These are phyloP conservation scores for Haplochromis vanheusdeni DNA, from an alignment of 2,113 vertebrate species.

Conservation along the genomic window DNA sequence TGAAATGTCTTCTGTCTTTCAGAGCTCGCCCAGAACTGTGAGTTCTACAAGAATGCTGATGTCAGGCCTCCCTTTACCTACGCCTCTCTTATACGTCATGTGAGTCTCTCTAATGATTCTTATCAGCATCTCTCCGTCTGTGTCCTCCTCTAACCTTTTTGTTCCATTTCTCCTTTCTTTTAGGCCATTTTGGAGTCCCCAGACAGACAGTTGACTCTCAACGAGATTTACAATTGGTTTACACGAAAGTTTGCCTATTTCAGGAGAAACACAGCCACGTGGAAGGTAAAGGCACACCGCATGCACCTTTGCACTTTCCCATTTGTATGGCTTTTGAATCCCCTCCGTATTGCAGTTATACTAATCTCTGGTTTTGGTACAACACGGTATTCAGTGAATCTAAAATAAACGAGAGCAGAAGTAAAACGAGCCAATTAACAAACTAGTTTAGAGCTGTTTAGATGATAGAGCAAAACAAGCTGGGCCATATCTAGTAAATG, in stretches of 20 bases:
- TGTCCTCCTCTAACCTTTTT: background rate
- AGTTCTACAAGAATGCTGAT: slow-evolving; percentile 99
- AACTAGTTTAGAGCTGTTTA: background rate
- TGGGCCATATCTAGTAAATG: background rate
- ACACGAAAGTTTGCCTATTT: slow-evolving; percentile 99
- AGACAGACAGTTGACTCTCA: slow-evolving; percentile 96
- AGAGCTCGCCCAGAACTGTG: slow-evolving; percentile 99
- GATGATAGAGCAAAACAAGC: background rate
- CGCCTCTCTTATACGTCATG: slow-evolving; percentile 97
- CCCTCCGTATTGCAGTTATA: background rate
- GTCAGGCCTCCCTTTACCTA: slow-evolving; percentile 98
- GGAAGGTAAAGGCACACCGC: slow-evolving; percentile 82
- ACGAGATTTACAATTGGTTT: slow-evolving; percentile 99
- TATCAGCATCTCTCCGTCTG: background rate
- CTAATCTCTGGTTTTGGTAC: background rate
- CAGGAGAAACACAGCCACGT: slow-evolving; percentile 98
- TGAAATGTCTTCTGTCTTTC: background rate
- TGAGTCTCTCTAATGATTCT: slow-evolving; percentile 55
- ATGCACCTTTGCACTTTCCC: background rate
- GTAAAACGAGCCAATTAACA: background rate
- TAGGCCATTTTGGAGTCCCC: slow-evolving; percentile 98
- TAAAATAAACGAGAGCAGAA: background rate
- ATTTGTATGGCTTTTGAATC: background rate
- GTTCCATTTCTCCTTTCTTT: background rate
- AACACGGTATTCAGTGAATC: background rate